Evolutionary conservation across 1,140 invertebrate genomes (phyloP), one percentile per base, ranked within the genome.

Genomic region (Eueides isabella): DNA sequence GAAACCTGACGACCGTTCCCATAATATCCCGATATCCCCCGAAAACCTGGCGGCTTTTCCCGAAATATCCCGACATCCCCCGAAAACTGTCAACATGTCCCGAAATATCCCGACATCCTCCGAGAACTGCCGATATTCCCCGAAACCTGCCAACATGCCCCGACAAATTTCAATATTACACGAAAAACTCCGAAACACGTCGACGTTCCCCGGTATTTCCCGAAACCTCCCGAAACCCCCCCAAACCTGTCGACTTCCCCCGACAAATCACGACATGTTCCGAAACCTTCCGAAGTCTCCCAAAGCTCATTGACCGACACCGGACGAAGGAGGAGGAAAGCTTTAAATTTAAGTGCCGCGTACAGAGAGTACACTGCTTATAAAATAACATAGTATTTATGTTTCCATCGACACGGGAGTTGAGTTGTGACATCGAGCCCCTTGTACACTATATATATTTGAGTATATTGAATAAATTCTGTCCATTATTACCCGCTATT

Each of bases 161-260:
- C n/a, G n/a, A n/a, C n/a, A n/a, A n/a, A n/a, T n/a, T n/a, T n/a
- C n/a, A n/a, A n/a, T n/a, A n/a, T n/a, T n/a, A n/a, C n/a, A 62
- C 44, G 44, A 44, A 31, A 19, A 38, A 35, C 14, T 38, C 41
- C 41, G 16, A 26, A 16, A 35, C n/a, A 28, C 38, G 12, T 26
- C 66, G 65, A 14, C 19, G 5, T 64, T 26, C 2, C n/a, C 41
- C 35, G 14, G 16, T 12, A 38, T 38, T 16, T 16, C 14, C 35
- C 35, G 14, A 38, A 38, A 38, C 5, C 14, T 38, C 35, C 35
- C 14, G 35, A 38, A 38, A 38, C 5, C 35, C 14, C 96, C 95
- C 83, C 96, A 97, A 84, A 96, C 96, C 78, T 98, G 97, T 93
- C 97, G 97, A 16, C 35, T 16, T 38, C 92, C 98, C 98, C 94